Evolutionary conservation across 2,888 invertebrate species (phyloP).

Genomic region (Arenicola marina): DNA sequence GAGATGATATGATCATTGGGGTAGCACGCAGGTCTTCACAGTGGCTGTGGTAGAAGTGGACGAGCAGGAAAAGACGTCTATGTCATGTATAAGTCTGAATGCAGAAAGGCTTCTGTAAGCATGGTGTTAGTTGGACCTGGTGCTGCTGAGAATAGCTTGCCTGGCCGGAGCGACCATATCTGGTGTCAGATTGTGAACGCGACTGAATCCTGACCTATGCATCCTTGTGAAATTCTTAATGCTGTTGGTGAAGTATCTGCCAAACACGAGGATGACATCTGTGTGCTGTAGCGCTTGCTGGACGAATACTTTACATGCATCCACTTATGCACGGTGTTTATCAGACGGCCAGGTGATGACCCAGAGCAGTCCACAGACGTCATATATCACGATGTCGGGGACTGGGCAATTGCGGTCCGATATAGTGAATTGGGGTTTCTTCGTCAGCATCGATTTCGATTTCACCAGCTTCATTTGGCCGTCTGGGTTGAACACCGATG

Average conservation of each 20-base stretch:
- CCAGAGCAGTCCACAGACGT: constrained; percentile 8
- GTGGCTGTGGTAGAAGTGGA: too few relatives aligned
- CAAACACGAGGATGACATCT: constrained; percentile 1
- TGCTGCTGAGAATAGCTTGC: background rate
- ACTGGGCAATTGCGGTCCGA: constrained; percentile 6
- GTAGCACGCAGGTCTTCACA: too few relatives aligned
- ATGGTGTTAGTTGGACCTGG: background rate
- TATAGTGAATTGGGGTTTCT: constrained; percentile 10
- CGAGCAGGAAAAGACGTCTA: too few relatives aligned
- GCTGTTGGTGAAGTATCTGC: background rate
- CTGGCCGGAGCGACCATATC: background rate
- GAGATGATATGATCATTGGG: too few relatives aligned
- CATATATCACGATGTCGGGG: constrained; percentile 4
- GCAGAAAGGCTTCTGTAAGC: too few relatives aligned
- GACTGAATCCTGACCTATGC: background rate
- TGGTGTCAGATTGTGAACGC: background rate
- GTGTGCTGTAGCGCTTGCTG: constrained; percentile 3
- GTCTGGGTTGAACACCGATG: constrained; percentile 17
- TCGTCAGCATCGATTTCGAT: constrained; percentile 6
- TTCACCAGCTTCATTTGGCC: constrained; percentile 2
- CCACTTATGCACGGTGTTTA: constrained; percentile 9
- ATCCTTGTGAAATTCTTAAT: background rate
- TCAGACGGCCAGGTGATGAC: constrained; percentile 5
- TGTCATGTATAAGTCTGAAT: too few relatives aligned
- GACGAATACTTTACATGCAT: constrained; percentile 1